Base-by-base conservation (phyloP, 1,140 invertebrate genomes). In the Argopecten irradians region DNA sequence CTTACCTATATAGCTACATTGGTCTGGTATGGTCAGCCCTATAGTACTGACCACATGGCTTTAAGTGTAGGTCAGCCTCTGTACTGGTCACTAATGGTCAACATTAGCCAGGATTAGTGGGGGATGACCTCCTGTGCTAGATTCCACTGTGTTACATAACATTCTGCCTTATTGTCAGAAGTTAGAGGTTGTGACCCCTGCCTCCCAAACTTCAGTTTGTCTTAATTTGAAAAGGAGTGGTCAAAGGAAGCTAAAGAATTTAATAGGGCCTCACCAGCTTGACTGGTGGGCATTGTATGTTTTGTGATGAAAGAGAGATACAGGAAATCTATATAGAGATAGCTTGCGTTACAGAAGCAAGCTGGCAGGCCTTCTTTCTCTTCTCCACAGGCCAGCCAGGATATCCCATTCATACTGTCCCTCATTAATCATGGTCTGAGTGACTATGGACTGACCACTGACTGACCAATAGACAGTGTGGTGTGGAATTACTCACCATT, bases 341-440 rank as follows among this genome's bases (percentile, higher is more conserved):
- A 71, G n/a, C 55, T 71, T 11, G 28, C 28, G 55, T 71, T 71
- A 71, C 55, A 71, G 55, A 71, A n/a, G 55, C 55, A 71, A 71
- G 55, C 55, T 71, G 55, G 22, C 55, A 71, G 55, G 22, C 55
- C 28, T 71, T 71, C n/a, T 28, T 5, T 3, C 16, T 71, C 5
- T n/a, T 5, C 55, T 71, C 55, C 55, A 71, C 55, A 71, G 55
- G 55, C 55, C n/a, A 71, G 55, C 55, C n/a, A n/a, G 55, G 55
- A 71, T n/a, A 71, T 28, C 8, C 55, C 55, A 71, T 71, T 71
- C 55, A 71, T n/a, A 71, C 55, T 16, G 22, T 71, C 14, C 22
- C 55, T 71, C 55, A 71, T 71, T 71, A 71, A 71, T 71, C 55
- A 71, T 71, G 55, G 55, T 71, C 55, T 28, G 55, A 71, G n/a